Conservation (phyloP, 2,888 invertebrate species). For the Phalera bucephala region DNA sequence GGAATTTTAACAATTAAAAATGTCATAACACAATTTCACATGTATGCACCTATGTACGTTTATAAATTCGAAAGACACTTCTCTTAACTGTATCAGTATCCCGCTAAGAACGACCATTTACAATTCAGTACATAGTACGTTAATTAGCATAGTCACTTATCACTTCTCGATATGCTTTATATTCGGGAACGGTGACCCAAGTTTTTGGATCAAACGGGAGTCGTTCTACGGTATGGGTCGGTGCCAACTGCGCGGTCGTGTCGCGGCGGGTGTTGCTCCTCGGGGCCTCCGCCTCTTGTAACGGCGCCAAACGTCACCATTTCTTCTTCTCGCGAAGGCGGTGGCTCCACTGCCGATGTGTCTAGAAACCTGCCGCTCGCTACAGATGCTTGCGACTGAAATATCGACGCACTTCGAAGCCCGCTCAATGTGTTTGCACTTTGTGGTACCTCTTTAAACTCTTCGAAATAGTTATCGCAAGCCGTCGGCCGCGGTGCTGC, state of each 20-base stretch:
- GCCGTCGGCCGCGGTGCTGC: constrained; percentile 85
- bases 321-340: constrained; percentile 86
- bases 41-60: constrained; percentile 49
- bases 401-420: constrained; percentile 74
- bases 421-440: constrained; percentile 77
- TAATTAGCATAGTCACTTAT: constrained; percentile 63
- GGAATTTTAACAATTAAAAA: constrained; percentile 77
- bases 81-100: constrained; percentile 43
- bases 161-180: constrained; percentile 79
- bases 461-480: constrained; percentile 84
- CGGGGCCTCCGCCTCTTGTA: constrained; percentile 53
- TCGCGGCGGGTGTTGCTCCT: constrained; percentile 52
- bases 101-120: constrained; percentile 45
- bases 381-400: constrained; percentile 82
- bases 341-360: constrained; percentile 85
- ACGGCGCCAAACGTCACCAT: constrained; percentile 88
- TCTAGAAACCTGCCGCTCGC: constrained; percentile 87
- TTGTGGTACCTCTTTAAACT: constrained; percentile 79
- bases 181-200: constrained; percentile 48
- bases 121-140: constrained; percentile 53
- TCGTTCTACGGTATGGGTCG: constrained; percentile 83
- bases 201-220: constrained; percentile 78
- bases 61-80: constrained; percentile 74
- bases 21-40: constrained; percentile 63
- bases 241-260: constrained; percentile 77